Base-by-base conservation (phyloP, 2,888 invertebrate genomes). In the Drosophila yooni region DNA sequence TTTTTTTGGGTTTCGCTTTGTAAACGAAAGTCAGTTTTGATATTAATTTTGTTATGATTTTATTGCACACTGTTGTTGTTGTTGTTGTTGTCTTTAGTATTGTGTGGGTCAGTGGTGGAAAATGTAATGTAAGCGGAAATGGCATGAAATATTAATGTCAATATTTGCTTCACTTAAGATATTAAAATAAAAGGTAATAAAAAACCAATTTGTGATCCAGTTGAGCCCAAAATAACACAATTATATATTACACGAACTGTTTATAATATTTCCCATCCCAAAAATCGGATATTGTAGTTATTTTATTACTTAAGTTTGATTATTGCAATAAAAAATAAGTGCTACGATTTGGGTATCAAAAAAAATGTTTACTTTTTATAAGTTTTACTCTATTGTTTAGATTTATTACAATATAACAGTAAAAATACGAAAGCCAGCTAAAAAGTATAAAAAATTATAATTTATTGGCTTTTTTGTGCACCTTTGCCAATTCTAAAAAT, bases 11-110 rank as follows among this genome's bases (percentile, higher is more conserved):
- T n/a, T 54, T 62, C 36, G 56, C 76, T 72, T 62, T 67, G 71
- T 87, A 87, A 82, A 85, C 88, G 85, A 87, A 85, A 85, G 81
- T 88, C 76, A 64, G 72, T 83, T 74, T 89, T 80, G 80, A 74
- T 87, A 80, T 65, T 79, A 61, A 62, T 77, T 87, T 88, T 83
- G 80, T 80, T 89, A 78, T 78, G 81, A 78, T 70, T 80, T 77
- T 62, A 48, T 51, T 51, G 57, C 66, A 66, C 51, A 67, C 53
- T 63, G 64, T 62, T 71, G 53, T 61, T 53, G 63, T 62, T 71
- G 53, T 61, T 53, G 63, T 59, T 81, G 54, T 51, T 43, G 60
- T 60, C 54, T 52, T 69, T 29, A 48, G n/a, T 3, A 11, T 56
- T 68, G 59, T 65, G 46, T 69, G 74, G 73, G 80, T 77, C 74